Evolutionary conservation across 2,888 invertebrate genomes (phyloP).

Genomic region (Xylophagus ater): DNA sequence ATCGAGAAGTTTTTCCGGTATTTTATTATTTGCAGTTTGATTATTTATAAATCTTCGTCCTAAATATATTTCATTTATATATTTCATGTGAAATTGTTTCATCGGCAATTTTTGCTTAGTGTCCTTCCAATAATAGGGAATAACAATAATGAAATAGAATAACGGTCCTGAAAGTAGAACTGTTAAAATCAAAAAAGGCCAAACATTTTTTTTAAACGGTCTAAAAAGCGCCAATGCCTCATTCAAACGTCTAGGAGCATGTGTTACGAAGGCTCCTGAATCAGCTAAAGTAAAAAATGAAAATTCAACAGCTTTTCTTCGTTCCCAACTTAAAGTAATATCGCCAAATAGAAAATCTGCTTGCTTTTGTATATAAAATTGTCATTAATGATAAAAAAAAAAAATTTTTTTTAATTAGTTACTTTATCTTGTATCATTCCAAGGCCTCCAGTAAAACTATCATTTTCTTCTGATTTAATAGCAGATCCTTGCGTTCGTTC

Average conservation of each 20-base stretch:
- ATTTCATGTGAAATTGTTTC: slow-evolving; percentile 24
- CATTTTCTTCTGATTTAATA: slow-evolving; percentile 46
- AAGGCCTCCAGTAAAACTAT: slow-evolving; percentile 58
- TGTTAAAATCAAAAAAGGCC: slow-evolving; percentile 58
- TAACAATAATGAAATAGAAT: slow-evolving; percentile 53
- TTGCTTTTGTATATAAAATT: slow-evolving; percentile 38
- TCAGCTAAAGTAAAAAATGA: slow-evolving; percentile 66
- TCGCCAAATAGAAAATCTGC: slow-evolving; percentile 66
- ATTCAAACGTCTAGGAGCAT: slow-evolving; percentile 59
- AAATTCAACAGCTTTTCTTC: slow-evolving; percentile 61
- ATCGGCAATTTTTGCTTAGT: not conserved
- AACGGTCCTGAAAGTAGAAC: slow-evolving; percentile 56
- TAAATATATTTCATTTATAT: slow-evolving; percentile 32
- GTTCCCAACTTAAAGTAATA: slow-evolving; percentile 60
- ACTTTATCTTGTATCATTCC: slow-evolving; percentile 61
- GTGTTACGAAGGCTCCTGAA: slow-evolving; percentile 65
- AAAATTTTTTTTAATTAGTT: slow-evolving; percentile 9
- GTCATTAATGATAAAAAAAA: not conserved
- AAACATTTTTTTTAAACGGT: slow-evolving; percentile 64
- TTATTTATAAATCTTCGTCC: not conserved
- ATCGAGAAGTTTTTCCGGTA: slow-evolving; percentile 39
- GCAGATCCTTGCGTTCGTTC: slow-evolving; percentile 59
- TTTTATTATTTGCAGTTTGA: slow-evolving; percentile 24
- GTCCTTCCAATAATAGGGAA: slow-evolving; percentile 38
- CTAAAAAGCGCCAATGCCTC: slow-evolving; percentile 62